Conservation (phyloP, 2,888 invertebrate genomes). For the Platycheirus rosarum region DNA sequence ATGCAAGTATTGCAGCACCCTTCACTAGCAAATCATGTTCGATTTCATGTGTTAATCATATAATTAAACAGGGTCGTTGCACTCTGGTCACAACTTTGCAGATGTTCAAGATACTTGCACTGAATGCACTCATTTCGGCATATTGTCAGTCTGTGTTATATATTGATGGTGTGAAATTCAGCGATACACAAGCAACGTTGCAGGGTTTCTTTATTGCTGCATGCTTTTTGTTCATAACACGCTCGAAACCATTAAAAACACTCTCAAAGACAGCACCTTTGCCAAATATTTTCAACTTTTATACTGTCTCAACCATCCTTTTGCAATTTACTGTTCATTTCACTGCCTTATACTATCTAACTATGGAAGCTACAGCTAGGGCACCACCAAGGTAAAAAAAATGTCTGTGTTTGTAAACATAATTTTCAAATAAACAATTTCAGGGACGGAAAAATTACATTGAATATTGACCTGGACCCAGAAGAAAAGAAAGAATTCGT, state of each 20-base stretch:
- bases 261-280: conserved; percentile 97
- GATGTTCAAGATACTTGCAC: conserved; percentile 99
- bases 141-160: conserved; percentile 99
- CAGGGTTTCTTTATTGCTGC: conserved; percentile 97
- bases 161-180: conserved; percentile 98
- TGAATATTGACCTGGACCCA: conserved; percentile 85
- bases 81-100: conserved; percentile 99
- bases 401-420: background rate
- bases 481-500: conserved; percentile 94
- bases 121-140: conserved; percentile 98
- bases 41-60: conserved; percentile 97
- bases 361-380: conserved; percentile 89
- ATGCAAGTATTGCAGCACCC: conserved; percentile 99
- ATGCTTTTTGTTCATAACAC: conserved; percentile 98
- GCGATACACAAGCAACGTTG: conserved; percentile 98
- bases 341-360: conserved; percentile 93
- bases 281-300: conserved; percentile 99
- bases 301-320: conserved; percentile 97
- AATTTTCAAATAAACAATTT: background rate
- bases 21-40: conserved; percentile 99
- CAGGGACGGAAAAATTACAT: conserved; percentile 84
- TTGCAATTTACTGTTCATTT: conserved; percentile 98
- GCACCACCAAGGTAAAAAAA: conserved; percentile 87
- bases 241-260: conserved; percentile 97
- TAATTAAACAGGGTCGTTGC: conserved; percentile 99